These are phyloP conservation scores for Pardalotus punctatus DNA, from an alignment of 2,113 vertebrate species.

Conservation along the genomic window DNA sequence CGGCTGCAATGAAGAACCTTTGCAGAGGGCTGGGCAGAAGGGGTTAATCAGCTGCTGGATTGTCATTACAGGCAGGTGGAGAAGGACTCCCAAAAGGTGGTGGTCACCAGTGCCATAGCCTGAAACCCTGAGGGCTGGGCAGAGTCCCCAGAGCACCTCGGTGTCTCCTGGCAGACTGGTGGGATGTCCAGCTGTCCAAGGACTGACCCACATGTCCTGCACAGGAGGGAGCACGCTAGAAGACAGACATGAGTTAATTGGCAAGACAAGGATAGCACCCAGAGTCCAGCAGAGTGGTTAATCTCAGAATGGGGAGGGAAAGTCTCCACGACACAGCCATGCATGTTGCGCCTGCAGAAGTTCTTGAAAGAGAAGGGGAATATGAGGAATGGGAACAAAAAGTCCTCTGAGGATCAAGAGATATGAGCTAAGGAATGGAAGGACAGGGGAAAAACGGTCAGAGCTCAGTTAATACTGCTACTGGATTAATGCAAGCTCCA, in stretches of 20 bases:
- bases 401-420: neutral
- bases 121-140: neutral
- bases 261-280: neutral
- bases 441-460: rapidly evolving
- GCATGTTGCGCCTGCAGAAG: rapidly evolving
- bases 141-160: neutral
- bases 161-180: neutral
- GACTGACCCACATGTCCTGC: neutral
- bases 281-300: neutral
- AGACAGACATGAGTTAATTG: neutral
- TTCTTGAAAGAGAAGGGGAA: neutral
- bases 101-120: neutral
- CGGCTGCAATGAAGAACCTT: neutral
- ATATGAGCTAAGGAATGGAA: neutral
- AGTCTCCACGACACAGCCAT: neutral
- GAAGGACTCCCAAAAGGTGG: neutral
- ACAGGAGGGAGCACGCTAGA: neutral
- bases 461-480: neutral
- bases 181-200: neutral
- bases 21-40: neutral
- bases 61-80: neutral
- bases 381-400: neutral
- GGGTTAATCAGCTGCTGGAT: neutral
- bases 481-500: neutral
- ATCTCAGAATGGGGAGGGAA: neutral